Base-by-base conservation (phyloP, 2,888 invertebrate genomes). In the Scaptomyza caliginosa region DNA sequence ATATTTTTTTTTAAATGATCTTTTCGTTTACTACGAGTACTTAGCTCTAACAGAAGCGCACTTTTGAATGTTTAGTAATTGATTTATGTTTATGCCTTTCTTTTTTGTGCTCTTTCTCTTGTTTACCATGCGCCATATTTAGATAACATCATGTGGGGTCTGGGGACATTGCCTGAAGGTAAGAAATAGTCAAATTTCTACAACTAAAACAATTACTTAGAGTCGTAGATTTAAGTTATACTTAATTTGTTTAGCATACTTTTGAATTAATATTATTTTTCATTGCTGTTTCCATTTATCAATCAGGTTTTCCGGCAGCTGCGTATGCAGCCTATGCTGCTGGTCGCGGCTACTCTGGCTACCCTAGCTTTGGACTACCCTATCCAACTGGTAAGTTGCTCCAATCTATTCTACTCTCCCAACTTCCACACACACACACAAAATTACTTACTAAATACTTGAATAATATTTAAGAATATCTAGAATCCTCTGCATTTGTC, bases 161-260 rank as follows among this genome's bases (percentile, higher is more conserved):
- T 97, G 95, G 97, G 97, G 94, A 96, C 97, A 94, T 95, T 97
- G 94, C 97, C 97, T 93, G 97, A 97, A 94, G 97, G 97, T 97
- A 94, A 96, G 96, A 95, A 79, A 26, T 62, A 51, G 30, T 50
- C 38, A 17, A 16, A 30, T 17, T 16, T 28, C 24, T 2, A 1
- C 8, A n/a, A 7, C 7, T 55, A 39, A 11, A 30, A 8, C 13
- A 17, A n/a, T 2, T 13, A 23, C n/a, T 19, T 11, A 0, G 17
- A n/a, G 7, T 26, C 23, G 38, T 6, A 24, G 4, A 1, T 2
- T 13, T 26, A 56, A 13, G 30, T 26, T 6, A 13, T 13, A 6
- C 3, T 8, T 3, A 10, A 28, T 4, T 5, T 17, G 28, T 42
- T 26, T 26, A 24, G 7, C 17, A 4, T 30, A 11, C 19, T 40